A percentile compares a stretch with the other conserved stretches of the same genome.
Conservation (phyloP, 2,888 invertebrate species). For the Orthonychiurus folsomi region DNA sequence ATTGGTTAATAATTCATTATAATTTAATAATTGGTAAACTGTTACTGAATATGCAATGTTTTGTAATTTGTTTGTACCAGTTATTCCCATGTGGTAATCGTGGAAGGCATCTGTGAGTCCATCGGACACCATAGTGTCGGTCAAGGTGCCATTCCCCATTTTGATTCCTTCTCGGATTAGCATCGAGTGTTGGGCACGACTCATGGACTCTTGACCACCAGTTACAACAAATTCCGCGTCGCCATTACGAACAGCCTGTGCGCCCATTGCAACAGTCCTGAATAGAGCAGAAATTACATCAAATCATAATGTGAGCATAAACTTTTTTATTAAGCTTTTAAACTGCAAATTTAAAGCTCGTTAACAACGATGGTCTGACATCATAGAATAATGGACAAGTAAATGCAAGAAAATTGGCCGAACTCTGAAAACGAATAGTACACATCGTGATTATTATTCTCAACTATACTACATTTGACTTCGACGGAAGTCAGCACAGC, state of each 20-base stretch:
- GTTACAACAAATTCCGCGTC: slow-evolving; percentile 61
- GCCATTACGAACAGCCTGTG: slow-evolving; percentile 57
- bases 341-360: neutral
- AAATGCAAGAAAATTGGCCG: no score
- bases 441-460: no score
- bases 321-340: neutral
- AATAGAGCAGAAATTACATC: slow-evolving; percentile 3
- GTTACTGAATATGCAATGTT: neutral
- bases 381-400: no score
- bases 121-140: slow-evolving; percentile 60
- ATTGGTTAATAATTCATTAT: neutral
- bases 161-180: slow-evolving; percentile 56
- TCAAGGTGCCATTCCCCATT: slow-evolving; percentile 55
- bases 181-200: slow-evolving; percentile 59
- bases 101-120: slow-evolving; percentile 67
- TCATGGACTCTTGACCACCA: slow-evolving; percentile 79
- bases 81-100: slow-evolving; percentile 68
- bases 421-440: neutral
- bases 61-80: slow-evolving; percentile 42
- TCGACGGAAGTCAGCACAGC: no score
- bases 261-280: slow-evolving; percentile 57
- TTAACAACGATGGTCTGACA: neutral
- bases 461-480: no score
- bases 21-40: neutral
- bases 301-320: neutral